Conservation (phyloP, 2,113 vertebrate species). For the Arizona elegans region DNA sequence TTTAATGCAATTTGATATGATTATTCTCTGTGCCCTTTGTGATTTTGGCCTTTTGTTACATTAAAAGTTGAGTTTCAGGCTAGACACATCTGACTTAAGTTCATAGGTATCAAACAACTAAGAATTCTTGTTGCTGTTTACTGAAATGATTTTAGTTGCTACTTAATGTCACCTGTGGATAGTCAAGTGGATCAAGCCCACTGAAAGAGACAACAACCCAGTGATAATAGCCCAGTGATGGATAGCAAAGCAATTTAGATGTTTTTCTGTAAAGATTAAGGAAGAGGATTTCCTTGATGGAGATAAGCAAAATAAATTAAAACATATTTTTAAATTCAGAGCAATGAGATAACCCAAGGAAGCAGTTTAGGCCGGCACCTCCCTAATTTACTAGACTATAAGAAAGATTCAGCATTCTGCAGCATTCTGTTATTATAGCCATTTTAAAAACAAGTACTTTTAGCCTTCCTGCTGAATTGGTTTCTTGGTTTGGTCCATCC, state of each 20-base stretch:
- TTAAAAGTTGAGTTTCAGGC: background rate
- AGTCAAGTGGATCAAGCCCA: background rate
- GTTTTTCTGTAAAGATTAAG: background rate
- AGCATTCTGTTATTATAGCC: background rate
- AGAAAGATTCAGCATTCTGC: background rate
- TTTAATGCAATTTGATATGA: background rate
- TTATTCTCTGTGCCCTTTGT: background rate
- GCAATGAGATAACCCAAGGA: background rate
- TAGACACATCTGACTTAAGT: background rate
- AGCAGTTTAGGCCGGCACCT: background rate
- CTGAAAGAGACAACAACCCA: background rate
- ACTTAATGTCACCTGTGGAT: background rate
- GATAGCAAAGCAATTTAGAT: background rate
- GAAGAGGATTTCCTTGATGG: background rate
- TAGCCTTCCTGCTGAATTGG: background rate
- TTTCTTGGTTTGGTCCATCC: background rate
- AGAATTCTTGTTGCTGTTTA: background rate
- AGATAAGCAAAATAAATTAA: background rate
- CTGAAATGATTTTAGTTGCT: background rate
- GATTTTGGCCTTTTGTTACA: background rate
- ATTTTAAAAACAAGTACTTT: background rate
- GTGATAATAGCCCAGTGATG: background rate
- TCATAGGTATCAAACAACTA: background rate
- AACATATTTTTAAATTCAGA: background rate
- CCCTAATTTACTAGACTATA: background rate